Evolutionary conservation across 2,797 vertebrate species (phyloP), one percentile per base, ranked within the genome.

Genomic region (Helicolenus hilgendorfi): DNA sequence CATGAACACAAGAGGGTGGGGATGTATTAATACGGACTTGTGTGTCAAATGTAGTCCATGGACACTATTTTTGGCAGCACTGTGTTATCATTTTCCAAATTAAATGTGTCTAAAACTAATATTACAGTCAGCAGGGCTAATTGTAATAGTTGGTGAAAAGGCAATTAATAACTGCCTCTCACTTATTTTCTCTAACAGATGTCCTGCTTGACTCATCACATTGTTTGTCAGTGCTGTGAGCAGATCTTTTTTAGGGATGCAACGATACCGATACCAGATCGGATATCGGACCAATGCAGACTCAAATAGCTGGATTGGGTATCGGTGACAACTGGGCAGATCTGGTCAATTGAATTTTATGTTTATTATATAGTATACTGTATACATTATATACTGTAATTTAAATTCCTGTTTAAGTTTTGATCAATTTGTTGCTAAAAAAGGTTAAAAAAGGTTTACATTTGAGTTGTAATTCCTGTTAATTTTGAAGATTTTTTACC

Each of bases 231-330:
- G 11, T 83, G 86, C 33, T 72, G 45, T 41, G 33, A 72, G 71
- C 41, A 81, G 83, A 91, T 91, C 20, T 9, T 55, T 49, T 49
- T 20, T 49, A 49, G 45, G 45, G 45, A 49, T 20, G 45, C 45
- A 49, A 20, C 45, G 18, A 49, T 49, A 49, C 45, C 18, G 18
- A 49, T 49, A 49, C 45, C 3, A 18, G 45, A 49, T 49, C 18
- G 18, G 45, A 49, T 49, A 49, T 49, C 45, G 45, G 45, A 18
- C 18, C 45, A 18, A 49, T 20, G 0, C 18, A 49, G 45, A 49
- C 45, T 49, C 45, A 49, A 49, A 49, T 49, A 20, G 45, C 45
- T 49, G 45, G 45, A 49, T 49, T 2, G 18, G 45, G 18, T 49
- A 49, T 9, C 7, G 3, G 45, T 49, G 45, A 49, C 45, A 49